A percentile compares a stretch with the other conserved stretches of the same genome.
phyloP scores from a whole-genome alignment of 2,113 vertebrate species.

The Irena cyanogastra region DNA sequence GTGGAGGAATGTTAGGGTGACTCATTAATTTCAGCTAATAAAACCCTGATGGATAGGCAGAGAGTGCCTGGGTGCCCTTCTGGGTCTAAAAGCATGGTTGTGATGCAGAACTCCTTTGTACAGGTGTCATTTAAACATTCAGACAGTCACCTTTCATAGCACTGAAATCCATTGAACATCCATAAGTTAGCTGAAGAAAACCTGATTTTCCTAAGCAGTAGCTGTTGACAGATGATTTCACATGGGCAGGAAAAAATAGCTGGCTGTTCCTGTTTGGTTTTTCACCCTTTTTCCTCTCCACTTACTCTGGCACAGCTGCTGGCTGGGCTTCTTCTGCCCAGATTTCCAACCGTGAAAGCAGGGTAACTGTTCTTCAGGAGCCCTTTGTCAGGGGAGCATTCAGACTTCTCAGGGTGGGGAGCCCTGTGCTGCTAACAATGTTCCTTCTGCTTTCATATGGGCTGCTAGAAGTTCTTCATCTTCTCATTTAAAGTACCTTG shows the following conservation, averaged over 20 bases:
- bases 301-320: not conserved
- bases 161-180: not conserved
- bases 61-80: fast-evolving
- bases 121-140: not conserved
- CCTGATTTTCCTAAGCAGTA: not conserved
- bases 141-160: fast-evolving
- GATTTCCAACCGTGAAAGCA: not conserved
- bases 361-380: not conserved
- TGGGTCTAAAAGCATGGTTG: not conserved
- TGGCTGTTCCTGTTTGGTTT: not conserved
- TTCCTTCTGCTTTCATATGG: not conserved
- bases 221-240: not conserved
- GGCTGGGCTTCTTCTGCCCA: not conserved
- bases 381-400: not conserved
- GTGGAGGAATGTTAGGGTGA: not conserved
- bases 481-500: not conserved
- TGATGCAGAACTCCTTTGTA: not conserved
- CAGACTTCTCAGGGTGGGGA: not conserved
- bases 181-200: not conserved
- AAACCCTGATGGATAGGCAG: not conserved
- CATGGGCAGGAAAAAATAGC: fast-evolving
- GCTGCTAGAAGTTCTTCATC: not conserved
- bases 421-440: fast-evolving
- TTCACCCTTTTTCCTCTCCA: not conserved
- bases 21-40: not conserved